Base-by-base conservation (phyloP, 2,888 invertebrate species). In the Eremobia ochroleuca region DNA sequence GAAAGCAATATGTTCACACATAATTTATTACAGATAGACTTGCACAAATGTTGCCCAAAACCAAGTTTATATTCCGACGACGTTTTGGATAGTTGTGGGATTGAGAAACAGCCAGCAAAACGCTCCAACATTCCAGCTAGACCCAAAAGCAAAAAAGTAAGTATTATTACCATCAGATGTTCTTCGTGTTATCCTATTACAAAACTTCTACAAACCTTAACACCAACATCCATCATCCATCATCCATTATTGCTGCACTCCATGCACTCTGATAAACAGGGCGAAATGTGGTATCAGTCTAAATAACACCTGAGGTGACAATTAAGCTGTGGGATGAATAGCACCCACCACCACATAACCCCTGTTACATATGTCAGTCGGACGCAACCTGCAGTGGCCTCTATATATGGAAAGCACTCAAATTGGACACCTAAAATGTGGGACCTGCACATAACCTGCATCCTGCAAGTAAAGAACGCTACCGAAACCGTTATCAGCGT, bases 11-110 rank as follows among this genome's bases (percentile, higher is more conserved):
- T 49, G 0, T 43, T 61, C 4, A 43, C 2, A 28, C 2, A 4
- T 15, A 0, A 25, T 58, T 59, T 4, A 15, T 81, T 76, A 28
- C 71, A 85, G 84, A n/a, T 79, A 58, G 46, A 65, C 71, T 1
- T 59, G 4, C 4, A 72, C 0, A 64, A 82, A 79, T 85, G 84
- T 59, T 85, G 84, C 25, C 82, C 82, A n/a, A 74, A 31, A 62
- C 85, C 84, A n/a, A 58, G 18, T 21, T n/a, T 85, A 15, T 85
- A 82, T 62, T 43, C 71, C 0, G 49, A 79, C 0, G 68, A 85
- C 8, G 9, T 68, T 37, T 18, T 82, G 34, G 67, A 73, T 18
- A 11, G n/a, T 28, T 84, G 84, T 66, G 71, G 59, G 0, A 46
- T 82, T 64, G 52, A 76, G 34, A 80, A 34, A 59, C 1, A 0